Percentiles rank a stretch among this genome's conserved stretches.
Conservation (phyloP, 2,113 vertebrate species). For the Numida meleagris region DNA sequence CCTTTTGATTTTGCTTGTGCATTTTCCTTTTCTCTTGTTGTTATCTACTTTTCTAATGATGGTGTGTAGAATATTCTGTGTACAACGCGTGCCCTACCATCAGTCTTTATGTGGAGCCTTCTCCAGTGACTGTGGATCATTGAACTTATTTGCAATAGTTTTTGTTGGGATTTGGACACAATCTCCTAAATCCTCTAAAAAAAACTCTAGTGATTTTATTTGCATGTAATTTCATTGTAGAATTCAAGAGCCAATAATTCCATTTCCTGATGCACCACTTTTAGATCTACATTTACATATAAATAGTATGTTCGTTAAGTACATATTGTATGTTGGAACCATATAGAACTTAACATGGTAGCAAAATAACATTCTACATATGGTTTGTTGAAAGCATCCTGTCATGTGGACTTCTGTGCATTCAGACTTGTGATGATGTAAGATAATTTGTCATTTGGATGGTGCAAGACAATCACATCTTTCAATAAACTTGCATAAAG, state of each 20-base stretch:
- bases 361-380: slow-evolving; percentile 1
- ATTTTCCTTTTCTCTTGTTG: slow-evolving; percentile 60
- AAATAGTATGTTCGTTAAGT: slow-evolving; percentile 23
- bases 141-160: slow-evolving; percentile 37
- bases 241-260: slow-evolving; percentile 12
- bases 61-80: slow-evolving; percentile 18
- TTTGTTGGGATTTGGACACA: slow-evolving; percentile 55
- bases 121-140: slow-evolving; percentile 36
- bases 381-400: slow-evolving; percentile 45
- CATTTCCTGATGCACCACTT: slow-evolving; percentile 44
- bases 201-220: slow-evolving; percentile 14
- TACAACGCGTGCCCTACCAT: background rate
- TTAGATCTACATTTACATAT: background rate
- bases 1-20: slow-evolving; percentile 59
- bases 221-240: slow-evolving; percentile 49
- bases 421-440: slow-evolving; percentile 66
- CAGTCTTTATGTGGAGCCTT: slow-evolving; percentile 27
- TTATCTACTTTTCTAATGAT: slow-evolving; percentile 39
- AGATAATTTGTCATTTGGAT: slow-evolving; percentile 51
- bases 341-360: background rate
- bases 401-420: slow-evolving; percentile 49
- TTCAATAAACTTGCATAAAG: slow-evolving; percentile 45
- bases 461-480: slow-evolving; percentile 30
- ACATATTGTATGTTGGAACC: slow-evolving; percentile 34
- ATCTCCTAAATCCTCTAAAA: slow-evolving; percentile 16